Conservation (phyloP, 2,113 vertebrate species). For the Anoplopoma fimbria region DNA sequence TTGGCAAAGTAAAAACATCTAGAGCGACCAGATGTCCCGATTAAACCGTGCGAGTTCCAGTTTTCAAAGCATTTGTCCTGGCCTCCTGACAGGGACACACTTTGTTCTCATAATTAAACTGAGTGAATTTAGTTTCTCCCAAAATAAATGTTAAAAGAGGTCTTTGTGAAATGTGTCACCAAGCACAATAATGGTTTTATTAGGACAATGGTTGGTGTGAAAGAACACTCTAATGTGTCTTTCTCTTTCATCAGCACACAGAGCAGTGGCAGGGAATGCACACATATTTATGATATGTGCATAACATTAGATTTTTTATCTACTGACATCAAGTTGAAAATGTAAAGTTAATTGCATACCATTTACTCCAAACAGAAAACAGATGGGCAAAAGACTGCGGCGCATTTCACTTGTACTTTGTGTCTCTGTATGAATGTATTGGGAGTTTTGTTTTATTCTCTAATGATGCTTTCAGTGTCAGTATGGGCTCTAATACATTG, state of each 20-base stretch:
- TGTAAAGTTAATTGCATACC: neutral
- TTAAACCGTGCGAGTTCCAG: constrained; percentile 50
- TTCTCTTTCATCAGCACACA: neutral
- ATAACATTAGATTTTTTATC: neutral
- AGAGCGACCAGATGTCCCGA: constrained; percentile 66
- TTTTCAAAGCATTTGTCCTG: constrained; percentile 66
- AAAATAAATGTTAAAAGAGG: constrained; percentile 46
- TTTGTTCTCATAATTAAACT: constrained; percentile 58
- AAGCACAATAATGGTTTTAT: constrained; percentile 9
- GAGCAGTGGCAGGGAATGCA: neutral
- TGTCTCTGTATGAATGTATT: neutral
- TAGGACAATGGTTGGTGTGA: neutral
- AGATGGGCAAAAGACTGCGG: neutral
- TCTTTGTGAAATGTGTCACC: constrained; percentile 3
- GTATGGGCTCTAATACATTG: neutral
- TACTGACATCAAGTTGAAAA: neutral
- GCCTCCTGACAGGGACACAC: constrained; percentile 51
- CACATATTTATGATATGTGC: neutral
- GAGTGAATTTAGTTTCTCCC: constrained; percentile 24
- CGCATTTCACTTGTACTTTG: neutral
- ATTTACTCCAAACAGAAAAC: neutral
- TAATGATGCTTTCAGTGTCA: neutral
- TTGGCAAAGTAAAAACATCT: constrained; percentile 44
- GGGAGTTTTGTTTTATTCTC: neutral
- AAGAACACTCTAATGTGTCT: neutral